Evolutionary conservation across 1,140 invertebrate genomes (phyloP).

Genomic region (Musca domestica): DNA sequence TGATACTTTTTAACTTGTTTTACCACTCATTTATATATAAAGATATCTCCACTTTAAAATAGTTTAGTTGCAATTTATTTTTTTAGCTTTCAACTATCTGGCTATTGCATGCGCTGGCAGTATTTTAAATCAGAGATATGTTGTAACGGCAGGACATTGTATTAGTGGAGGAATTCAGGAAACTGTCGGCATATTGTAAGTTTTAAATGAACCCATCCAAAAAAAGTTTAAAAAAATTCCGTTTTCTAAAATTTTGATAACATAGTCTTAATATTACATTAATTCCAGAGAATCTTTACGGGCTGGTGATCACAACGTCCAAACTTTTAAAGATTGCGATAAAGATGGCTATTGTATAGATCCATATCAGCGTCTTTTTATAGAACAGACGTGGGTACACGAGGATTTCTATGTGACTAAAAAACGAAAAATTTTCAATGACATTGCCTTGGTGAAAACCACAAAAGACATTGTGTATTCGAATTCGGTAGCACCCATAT

Average conservation of each 20-base stretch:
- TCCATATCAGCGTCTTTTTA: not conserved
- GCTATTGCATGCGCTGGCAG: constrained; percentile 58
- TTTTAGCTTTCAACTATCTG: constrained; percentile 16
- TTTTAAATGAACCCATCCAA: too few relatives aligned
- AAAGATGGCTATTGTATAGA: constrained; percentile 25
- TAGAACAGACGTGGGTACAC: constrained; percentile 47
- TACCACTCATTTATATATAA: too few relatives aligned
- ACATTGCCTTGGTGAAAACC: constrained; percentile 54
- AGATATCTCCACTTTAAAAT: too few relatives aligned
- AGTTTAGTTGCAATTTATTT: too few relatives aligned
- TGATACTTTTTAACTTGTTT: too few relatives aligned
- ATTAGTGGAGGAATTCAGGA: constrained; percentile 53
- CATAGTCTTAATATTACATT: not conserved
- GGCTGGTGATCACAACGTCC: constrained; percentile 54
- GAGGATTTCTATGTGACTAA: constrained; percentile 28
- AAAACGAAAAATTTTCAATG: constrained; percentile 38
- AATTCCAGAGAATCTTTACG: constrained; percentile 39
- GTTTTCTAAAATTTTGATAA: not conserved
- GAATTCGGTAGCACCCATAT: constrained; percentile 58
- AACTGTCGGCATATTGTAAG: constrained; percentile 55
- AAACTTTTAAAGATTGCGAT: constrained; percentile 49
- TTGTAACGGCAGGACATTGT: constrained; percentile 68
- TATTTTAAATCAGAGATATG: constrained; percentile 53
- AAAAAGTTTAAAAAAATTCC: too few relatives aligned
- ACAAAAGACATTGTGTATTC: constrained; percentile 40